These are phyloP conservation scores for Oxyruncus cristatus DNA, from an alignment of 2,113 vertebrate genomes.

Conservation along the genomic window DNA sequence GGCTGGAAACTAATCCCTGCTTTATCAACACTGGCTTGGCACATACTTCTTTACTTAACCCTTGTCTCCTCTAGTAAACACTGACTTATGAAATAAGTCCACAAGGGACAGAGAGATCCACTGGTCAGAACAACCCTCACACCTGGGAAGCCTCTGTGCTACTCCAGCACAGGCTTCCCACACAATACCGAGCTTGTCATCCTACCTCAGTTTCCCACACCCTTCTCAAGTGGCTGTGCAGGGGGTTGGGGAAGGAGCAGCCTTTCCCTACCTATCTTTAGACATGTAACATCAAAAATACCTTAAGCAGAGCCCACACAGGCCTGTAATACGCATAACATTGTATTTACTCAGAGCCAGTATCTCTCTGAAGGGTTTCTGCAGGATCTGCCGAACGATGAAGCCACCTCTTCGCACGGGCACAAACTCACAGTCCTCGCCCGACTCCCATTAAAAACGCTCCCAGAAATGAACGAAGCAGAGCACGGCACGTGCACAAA, in stretches of 20 bases:
- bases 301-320: neutral
- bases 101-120: neutral
- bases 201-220: neutral
- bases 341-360: neutral
- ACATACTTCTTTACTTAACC: neutral
- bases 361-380: neutral
- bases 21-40: neutral
- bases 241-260: fast-evolving
- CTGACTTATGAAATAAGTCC: neutral
- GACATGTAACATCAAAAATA: neutral
- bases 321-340: neutral
- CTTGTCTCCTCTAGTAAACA: neutral
- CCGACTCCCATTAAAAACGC: neutral
- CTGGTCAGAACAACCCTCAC: neutral
- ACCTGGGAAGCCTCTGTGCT: neutral
- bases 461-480: no score
- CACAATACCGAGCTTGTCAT: neutral
- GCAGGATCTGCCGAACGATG: neutral
- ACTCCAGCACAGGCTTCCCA: neutral
- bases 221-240: neutral
- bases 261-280: no score
- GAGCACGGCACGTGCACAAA: neutral
- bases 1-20: neutral
- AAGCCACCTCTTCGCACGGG: neutral
- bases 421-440: neutral